phyloP scores from a whole-genome alignment of 1,140 invertebrate species.

The Druon quercuslanigerum region DNA sequence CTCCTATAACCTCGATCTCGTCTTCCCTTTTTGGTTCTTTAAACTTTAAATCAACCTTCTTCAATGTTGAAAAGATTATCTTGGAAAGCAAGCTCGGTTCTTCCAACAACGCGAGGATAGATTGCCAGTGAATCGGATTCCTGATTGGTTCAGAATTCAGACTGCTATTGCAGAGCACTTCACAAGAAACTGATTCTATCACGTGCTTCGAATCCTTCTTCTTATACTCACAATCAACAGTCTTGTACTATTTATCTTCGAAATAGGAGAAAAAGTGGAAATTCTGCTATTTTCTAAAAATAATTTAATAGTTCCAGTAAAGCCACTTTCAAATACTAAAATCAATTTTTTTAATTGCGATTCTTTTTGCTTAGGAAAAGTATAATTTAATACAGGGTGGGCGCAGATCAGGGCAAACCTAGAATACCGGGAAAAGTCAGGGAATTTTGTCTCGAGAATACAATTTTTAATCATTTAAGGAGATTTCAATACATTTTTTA shows the following conservation, averaged over 20 bases:
- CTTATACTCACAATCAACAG: slow-evolving; percentile 10
- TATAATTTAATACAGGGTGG: too few species aligned
- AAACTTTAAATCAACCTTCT: slow-evolving; percentile 4
- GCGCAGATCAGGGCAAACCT: too few species aligned
- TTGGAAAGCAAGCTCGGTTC: slow-evolving; percentile 1
- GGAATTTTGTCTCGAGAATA: too few species aligned
- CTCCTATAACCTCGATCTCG: not conserved
- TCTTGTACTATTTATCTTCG: not conserved
- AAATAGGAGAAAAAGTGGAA: not conserved
- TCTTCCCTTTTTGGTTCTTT: slow-evolving; percentile 16
- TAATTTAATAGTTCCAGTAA: too few species aligned
- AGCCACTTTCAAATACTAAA: too few species aligned
- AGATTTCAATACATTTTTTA: too few species aligned
- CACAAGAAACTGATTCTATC: slow-evolving; percentile 28
- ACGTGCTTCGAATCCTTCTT: slow-evolving; percentile 25
- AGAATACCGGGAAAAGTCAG: too few species aligned
- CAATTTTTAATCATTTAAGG: too few species aligned
- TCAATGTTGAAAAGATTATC: slow-evolving; percentile 11
- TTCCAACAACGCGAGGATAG: slow-evolving; percentile 15
- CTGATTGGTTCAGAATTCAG: slow-evolving; percentile 18
- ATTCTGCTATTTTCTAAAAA: not conserved
- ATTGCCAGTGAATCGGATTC: slow-evolving; percentile 21
- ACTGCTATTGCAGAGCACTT: slow-evolving; percentile 5
- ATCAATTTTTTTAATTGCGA: too few species aligned
- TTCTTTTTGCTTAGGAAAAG: too few species aligned